Evolutionary conservation across 2,797 vertebrate genomes (phyloP).

Genomic region (Rhinogobio ventralis): DNA sequence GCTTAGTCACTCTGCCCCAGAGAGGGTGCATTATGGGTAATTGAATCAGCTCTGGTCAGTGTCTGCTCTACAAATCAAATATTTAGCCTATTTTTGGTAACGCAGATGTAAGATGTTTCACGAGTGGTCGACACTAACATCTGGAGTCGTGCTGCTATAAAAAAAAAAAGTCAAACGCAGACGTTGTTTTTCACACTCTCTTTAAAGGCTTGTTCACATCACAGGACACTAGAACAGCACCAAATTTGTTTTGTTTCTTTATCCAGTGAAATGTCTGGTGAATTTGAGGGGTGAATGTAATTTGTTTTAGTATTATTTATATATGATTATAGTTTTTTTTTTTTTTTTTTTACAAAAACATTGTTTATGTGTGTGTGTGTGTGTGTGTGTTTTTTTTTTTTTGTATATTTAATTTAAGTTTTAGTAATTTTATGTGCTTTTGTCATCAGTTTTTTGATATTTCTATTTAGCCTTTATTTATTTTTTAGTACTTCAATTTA

Average conservation of each 20-base stretch:
- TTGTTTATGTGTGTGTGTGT: too few species aligned
- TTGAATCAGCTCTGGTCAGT: constrained; percentile 3
- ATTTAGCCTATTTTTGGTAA: constrained; percentile 11
- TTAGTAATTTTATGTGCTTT: too few species aligned
- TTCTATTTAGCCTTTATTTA: background rate
- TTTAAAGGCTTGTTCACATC: background rate
- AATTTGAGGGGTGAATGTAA: background rate
- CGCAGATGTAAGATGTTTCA: background rate
- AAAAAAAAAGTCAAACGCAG: background rate
- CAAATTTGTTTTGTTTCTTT: background rate
- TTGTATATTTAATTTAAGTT: background rate
- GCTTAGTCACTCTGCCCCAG: background rate
- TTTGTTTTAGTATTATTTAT: background rate
- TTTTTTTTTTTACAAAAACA: too few species aligned
- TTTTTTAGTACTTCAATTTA: background rate
- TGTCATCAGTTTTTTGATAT: too few species aligned
- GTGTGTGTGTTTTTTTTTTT: background rate
- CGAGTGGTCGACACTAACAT: background rate
- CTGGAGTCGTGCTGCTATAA: background rate
- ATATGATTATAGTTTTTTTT: too few species aligned
- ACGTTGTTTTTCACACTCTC: background rate
- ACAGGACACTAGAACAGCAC: background rate
- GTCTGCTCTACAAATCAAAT: background rate
- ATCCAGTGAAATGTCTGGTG: background rate
- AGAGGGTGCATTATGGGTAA: constrained; percentile 24